phyloP scores from a whole-genome alignment of 2,888 invertebrate species.

The Coleophora flavipennella region DNA sequence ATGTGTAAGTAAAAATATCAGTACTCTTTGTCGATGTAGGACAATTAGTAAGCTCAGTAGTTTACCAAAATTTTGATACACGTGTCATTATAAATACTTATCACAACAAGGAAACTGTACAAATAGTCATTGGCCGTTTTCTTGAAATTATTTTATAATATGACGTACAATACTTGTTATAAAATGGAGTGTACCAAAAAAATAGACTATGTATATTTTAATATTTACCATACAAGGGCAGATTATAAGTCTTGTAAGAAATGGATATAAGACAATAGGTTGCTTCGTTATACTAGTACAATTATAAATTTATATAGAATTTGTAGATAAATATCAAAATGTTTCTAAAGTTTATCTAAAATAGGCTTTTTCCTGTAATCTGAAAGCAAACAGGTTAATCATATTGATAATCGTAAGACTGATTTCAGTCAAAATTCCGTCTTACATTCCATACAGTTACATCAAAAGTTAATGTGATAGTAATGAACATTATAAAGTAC shows the following conservation, averaged over 20 bases:
- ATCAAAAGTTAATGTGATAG: slow-evolving; percentile 3
- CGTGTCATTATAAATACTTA: slow-evolving; percentile 29
- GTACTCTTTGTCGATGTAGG: slow-evolving; percentile 18
- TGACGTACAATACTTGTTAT: slow-evolving; percentile 2
- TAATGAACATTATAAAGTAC: slow-evolving; percentile 1
- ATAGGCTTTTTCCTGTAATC: slow-evolving; percentile 6
- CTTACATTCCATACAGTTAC: slow-evolving; percentile 18
- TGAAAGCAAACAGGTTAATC: slow-evolving; percentile 16
- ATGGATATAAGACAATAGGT: background rate
- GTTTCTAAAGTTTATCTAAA: slow-evolving; percentile 12
- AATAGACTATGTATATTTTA: background rate
- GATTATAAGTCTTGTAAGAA: too few species aligned
- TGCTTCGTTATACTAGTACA: background rate
- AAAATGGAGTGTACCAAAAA: too few species aligned
- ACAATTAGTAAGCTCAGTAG: slow-evolving; percentile 28
- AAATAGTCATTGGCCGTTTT: slow-evolving; percentile 32
- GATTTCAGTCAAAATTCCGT: slow-evolving; percentile 32
- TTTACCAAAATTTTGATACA: slow-evolving; percentile 19
- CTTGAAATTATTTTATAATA: background rate
- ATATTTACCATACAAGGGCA: background rate
- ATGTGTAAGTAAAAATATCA: slow-evolving; percentile 16
- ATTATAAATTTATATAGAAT: slow-evolving; percentile 8
- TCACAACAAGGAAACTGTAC: slow-evolving; percentile 29
- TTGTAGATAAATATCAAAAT: slow-evolving; percentile 22
- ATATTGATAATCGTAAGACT: slow-evolving; percentile 22